Percentiles rank a stretch among this genome's conserved stretches.
phyloP scores from a whole-genome alignment of 2,797 vertebrate species.

The Echiichthys vipera region DNA sequence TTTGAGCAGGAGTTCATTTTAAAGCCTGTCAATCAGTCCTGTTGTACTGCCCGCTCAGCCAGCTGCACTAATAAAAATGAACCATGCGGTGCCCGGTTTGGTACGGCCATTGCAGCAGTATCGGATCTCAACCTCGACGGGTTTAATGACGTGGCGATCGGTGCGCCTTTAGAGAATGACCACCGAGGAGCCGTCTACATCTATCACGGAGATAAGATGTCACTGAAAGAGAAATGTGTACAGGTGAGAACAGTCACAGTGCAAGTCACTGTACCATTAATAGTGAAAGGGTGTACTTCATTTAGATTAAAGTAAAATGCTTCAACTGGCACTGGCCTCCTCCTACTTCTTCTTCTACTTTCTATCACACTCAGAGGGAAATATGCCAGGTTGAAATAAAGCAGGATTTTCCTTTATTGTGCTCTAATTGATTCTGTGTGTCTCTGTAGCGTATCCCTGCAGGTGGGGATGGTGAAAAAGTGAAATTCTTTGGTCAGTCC shows the following conservation, averaged over 20 bases:
- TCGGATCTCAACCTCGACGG: conserved; percentile 95
- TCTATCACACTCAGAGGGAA: neutral
- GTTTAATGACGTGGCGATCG: conserved; percentile 93
- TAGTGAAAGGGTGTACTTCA: no score
- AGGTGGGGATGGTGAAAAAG: conserved; percentile 91
- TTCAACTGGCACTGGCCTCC: no score
- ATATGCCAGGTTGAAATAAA: neutral
- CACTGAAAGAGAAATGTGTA: conserved; percentile 88
- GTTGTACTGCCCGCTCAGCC: conserved; percentile 84
- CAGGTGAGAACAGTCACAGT: conserved; percentile 83
- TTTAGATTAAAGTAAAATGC: neutral
- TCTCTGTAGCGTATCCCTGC: conserved; percentile 90
- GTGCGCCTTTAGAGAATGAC: conserved; percentile 94
- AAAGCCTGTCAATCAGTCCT: conserved; percentile 91
- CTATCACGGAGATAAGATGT: conserved; percentile 89
- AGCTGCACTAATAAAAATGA: conserved; percentile 89
- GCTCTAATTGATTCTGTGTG: conserved; percentile 17
- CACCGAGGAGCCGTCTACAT: conserved; percentile 95
- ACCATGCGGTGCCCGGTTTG: conserved; percentile 94
- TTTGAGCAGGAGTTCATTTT: conserved; percentile 92
- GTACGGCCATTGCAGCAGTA: conserved; percentile 93
- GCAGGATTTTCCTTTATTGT: neutral
- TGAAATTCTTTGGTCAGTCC: conserved; percentile 98
- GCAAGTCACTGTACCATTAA: no score
- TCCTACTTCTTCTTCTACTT: no score